These are phyloP conservation scores for Ophioninae sp. DNA, from an alignment of 2,888 invertebrate genomes.

Conservation along the genomic window DNA sequence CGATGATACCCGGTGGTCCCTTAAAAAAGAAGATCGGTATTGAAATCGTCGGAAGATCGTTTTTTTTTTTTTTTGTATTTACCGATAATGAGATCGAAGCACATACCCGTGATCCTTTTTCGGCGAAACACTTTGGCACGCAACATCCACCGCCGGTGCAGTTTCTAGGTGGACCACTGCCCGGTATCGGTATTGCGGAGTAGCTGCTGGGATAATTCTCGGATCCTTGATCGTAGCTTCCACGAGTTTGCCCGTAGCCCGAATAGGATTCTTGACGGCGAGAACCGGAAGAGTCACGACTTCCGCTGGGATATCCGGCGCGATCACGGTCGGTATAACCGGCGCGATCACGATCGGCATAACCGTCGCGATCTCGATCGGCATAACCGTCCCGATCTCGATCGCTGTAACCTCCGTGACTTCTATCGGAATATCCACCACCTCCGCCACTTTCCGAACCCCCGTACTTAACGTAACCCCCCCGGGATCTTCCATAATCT, in stretches of 20 bases:
- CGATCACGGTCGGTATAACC: constrained; percentile 56
- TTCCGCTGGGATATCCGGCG: constrained; percentile 35
- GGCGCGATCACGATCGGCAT: constrained; percentile 23
- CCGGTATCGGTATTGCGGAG: constrained; percentile 81
- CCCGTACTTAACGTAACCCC: constrained; percentile 28
- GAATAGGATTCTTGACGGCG: constrained; percentile 32
- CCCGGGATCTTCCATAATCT: not conserved
- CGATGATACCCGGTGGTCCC: constrained; percentile 89
- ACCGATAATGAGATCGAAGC: constrained; percentile 22
- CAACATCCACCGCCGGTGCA: constrained; percentile 87
- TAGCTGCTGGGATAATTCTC: constrained; percentile 81
- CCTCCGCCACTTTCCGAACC: constrained; percentile 8
- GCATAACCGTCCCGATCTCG: constrained; percentile 38
- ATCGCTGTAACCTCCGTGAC: too few relatives aligned
- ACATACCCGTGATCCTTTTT: constrained; percentile 91
- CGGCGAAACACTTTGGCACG: constrained; percentile 93
- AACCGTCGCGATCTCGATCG: constrained; percentile 22
- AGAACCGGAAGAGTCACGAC: constrained; percentile 9
- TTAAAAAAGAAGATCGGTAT: constrained; percentile 75
- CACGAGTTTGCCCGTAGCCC: constrained; percentile 44
- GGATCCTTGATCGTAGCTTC: constrained; percentile 55
- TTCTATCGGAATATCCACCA: not conserved
- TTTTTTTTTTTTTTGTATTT: not conserved
- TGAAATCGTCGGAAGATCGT: not conserved
- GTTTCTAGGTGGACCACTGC: constrained; percentile 83